Percentiles rank a stretch among this genome's conserved stretches.
phyloP scores from a whole-genome alignment of 2,888 invertebrate species.

The Apodemia mormo region DNA sequence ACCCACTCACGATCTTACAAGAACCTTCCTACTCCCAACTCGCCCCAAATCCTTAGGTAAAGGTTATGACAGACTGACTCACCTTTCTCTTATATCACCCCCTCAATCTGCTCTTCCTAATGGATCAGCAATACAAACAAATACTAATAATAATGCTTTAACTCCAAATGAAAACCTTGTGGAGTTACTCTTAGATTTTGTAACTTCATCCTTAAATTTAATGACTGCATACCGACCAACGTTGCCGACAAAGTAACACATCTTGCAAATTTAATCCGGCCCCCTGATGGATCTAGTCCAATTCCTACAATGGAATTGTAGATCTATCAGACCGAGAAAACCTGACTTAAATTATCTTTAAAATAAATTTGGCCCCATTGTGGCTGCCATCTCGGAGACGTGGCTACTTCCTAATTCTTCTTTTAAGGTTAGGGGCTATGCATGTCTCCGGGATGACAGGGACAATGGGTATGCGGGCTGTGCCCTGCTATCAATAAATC shows the following conservation, averaged over 20 bases:
- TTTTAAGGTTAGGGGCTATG: conserved; percentile 21
- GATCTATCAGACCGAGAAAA: not conserved
- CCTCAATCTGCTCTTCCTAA: not conserved
- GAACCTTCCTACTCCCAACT: not conserved
- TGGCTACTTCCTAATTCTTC: no score
- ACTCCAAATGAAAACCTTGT: not conserved
- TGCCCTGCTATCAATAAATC: conserved; percentile 21
- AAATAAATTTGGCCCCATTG: conserved; percentile 22
- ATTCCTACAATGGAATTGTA: no score
- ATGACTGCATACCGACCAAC: conserved; percentile 10
- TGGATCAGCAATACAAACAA: no score
- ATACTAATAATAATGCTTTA: no score
- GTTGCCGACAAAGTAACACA: not conserved
- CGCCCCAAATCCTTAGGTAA: not conserved
- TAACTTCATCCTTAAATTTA: not conserved
- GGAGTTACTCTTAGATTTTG: not conserved
- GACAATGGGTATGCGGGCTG: no score
- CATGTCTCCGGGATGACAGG: no score
- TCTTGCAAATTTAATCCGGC: not conserved
- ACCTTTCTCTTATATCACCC: no score
- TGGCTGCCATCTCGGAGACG: no score
- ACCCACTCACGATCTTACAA: not conserved
- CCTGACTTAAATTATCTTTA: conserved; percentile 18
- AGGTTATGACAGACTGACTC: not conserved
- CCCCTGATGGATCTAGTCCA: no score